phyloP scores from a whole-genome alignment of 2,888 invertebrate genomes.

The Xiphydria camelus region DNA sequence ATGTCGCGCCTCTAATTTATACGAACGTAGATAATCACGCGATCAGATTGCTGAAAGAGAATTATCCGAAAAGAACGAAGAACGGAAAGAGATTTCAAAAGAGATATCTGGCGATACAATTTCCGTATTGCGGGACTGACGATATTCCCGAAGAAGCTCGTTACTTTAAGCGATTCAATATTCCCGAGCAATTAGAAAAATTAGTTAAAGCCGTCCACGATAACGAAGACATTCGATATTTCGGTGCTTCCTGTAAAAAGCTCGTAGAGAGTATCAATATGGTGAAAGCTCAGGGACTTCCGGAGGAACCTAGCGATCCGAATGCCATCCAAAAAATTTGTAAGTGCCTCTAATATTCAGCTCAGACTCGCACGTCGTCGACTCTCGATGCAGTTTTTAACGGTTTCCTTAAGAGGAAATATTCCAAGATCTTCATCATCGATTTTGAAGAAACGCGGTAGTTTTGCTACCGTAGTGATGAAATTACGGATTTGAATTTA shows the following conservation, averaged over 20 bases:
- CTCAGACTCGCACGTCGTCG: slow-evolving; percentile 9
- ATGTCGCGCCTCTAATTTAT: slow-evolving; percentile 35
- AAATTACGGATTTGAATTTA: too few species aligned
- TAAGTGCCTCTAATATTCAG: slow-evolving; percentile 17
- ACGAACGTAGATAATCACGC: slow-evolving; percentile 44
- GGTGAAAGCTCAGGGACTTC: slow-evolving; percentile 32
- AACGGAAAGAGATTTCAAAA: too few species aligned
- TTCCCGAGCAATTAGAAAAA: slow-evolving; percentile 46
- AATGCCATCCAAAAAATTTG: slow-evolving; percentile 32
- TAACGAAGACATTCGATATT: slow-evolving; percentile 32
- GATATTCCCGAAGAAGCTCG: slow-evolving; percentile 48
- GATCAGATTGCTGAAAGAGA: slow-evolving; percentile 42
- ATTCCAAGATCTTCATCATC: too few species aligned
- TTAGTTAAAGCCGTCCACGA: slow-evolving; percentile 34
- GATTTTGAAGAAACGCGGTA: too few species aligned
- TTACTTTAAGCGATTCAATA: slow-evolving; percentile 40
- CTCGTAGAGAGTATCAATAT: slow-evolving; percentile 41
- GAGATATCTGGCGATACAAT: slow-evolving; percentile 43
- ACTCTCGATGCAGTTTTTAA: too few species aligned
- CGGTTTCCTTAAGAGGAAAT: too few species aligned
- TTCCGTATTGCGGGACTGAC: slow-evolving; percentile 48
- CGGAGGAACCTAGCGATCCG: slow-evolving; percentile 13
- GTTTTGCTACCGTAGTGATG: too few species aligned
- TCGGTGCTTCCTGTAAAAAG: slow-evolving; percentile 33
- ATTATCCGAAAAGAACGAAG: slow-evolving; percentile 38